Base-by-base conservation (phyloP, 1,140 invertebrate genomes). In the Drosophila teissieri region DNA sequence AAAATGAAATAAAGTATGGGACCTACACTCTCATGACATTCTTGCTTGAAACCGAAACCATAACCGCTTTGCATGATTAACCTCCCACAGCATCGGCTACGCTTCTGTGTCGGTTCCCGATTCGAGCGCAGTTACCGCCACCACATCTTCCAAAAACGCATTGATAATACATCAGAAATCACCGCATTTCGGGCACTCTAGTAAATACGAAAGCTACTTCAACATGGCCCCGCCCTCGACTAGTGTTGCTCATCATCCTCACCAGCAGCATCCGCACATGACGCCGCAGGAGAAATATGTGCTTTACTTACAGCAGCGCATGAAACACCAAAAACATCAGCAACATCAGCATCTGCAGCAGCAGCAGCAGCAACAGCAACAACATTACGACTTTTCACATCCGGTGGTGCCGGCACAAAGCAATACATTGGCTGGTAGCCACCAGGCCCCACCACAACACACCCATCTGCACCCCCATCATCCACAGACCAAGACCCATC, bases 281-380 rank as follows among this genome's bases (percentile, higher is more conserved):
- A 92, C 91, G 55, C 91, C 91, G 17, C 91, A 92, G 79, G 82
- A 92, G 69, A 91, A 91, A 54, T 92, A 92, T 65, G 91, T 92
- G 58, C 73, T 81, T 49, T 92, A 92, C 72, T 91, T 92, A 60
- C 85, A 91, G 48, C 89, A 92, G 73, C 91, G 90, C 54, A 80
- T 91, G 78, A 89, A 81, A 61, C 78, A 80, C 57, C 85, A 91
- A 17, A 78, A 83, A 19, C 88, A 91, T 37, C 83, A 82, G 34
- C 85, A 91, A 19, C 88, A 91, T 37, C 83, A 3, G 31, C 27
- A 80, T 37, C 83, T 31, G 27, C 27, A 80, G 34, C 85, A 91
- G 19, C 73, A 79, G n/a, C 76, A 84, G 22, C 75, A 89, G 15
- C 78, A 81, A n/a, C 75, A 89, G 15, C 70, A 84, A 11, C 65